Conservation (phyloP, 2,113 vertebrate genomes). For the Myotis brandtii region DNA sequence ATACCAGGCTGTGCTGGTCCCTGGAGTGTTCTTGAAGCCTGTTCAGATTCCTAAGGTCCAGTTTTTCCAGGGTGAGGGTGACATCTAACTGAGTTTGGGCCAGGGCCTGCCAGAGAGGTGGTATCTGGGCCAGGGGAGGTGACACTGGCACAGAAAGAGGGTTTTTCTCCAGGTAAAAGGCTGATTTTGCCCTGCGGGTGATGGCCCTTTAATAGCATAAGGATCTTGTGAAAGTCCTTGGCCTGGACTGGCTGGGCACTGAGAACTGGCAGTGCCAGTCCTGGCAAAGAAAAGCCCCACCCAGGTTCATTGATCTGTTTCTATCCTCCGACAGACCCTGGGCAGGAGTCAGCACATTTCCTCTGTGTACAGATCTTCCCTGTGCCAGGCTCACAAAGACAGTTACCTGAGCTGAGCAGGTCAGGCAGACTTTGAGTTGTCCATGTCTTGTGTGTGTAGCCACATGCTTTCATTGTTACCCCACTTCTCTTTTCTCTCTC, state of each 20-base stretch:
- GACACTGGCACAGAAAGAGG: not conserved
- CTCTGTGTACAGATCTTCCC: not conserved
- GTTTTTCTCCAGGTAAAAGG: constrained; percentile 17
- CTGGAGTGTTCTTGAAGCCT: not conserved
- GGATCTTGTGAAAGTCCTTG: not conserved
- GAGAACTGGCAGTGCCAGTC: constrained; percentile 47
- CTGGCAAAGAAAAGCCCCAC: constrained; percentile 38
- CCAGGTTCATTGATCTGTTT: constrained; percentile 80
- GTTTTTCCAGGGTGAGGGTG: not conserved
- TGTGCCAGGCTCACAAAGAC: constrained; percentile 48
- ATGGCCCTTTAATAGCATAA: constrained; percentile 38
- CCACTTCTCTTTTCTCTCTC: not conserved
- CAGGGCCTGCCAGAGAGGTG: not conserved
- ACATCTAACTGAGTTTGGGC: not conserved
- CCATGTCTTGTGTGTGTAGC: not conserved
- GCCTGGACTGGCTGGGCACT: constrained; percentile 44
- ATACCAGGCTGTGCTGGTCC: not conserved
- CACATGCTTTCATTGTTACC: no score
- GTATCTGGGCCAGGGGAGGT: not conserved
- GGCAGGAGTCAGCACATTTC: constrained; percentile 71
- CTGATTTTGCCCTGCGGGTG: not conserved
- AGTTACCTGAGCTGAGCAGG: constrained; percentile 48
- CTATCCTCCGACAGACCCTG: constrained; percentile 65
- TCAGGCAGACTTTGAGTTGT: constrained; percentile 19
- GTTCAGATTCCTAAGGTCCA: not conserved